These are phyloP conservation scores for Nematopogon swammerdamellus DNA, from an alignment of 2,888 invertebrate species.

Conservation along the genomic window DNA sequence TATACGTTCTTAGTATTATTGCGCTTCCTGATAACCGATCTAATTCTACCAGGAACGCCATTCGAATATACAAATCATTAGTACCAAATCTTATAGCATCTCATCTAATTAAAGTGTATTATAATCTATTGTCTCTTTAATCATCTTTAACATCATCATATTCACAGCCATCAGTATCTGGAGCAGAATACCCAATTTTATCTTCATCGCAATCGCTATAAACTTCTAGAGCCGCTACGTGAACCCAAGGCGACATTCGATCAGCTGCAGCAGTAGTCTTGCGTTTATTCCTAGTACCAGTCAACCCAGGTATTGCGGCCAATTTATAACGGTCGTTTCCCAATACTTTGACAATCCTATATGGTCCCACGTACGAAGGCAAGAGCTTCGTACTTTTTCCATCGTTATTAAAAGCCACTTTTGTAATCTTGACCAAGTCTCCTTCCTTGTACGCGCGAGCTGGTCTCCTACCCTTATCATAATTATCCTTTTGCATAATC, in stretches of 20 bases:
- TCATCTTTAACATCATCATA: no score
- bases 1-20: no score
- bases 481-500: no score
- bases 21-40: no score
- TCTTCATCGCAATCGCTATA: neutral
- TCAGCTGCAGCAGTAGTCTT: neutral
- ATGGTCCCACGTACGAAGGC: constrained; percentile 6
- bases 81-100: no score
- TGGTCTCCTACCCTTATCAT: no score
- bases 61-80: no score
- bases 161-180: no score
- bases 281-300: constrained; percentile 4
- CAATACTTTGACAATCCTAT: constrained; percentile 3
- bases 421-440: constrained; percentile 8
- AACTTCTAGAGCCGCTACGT: neutral
- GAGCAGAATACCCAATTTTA: no score
- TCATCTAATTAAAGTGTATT: no score
- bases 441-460: constrained; percentile 2
- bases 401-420: constrained; percentile 5
- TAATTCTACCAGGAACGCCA: no score
- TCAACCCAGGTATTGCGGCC: constrained; percentile 6
- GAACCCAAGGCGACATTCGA: neutral
- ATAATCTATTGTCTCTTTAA: no score
- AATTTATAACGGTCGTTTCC: constrained; percentile 5
- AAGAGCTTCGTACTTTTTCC: constrained; percentile 8